phyloP scores from a whole-genome alignment of 2,113 vertebrate genomes.

The Siniperca knerii region DNA sequence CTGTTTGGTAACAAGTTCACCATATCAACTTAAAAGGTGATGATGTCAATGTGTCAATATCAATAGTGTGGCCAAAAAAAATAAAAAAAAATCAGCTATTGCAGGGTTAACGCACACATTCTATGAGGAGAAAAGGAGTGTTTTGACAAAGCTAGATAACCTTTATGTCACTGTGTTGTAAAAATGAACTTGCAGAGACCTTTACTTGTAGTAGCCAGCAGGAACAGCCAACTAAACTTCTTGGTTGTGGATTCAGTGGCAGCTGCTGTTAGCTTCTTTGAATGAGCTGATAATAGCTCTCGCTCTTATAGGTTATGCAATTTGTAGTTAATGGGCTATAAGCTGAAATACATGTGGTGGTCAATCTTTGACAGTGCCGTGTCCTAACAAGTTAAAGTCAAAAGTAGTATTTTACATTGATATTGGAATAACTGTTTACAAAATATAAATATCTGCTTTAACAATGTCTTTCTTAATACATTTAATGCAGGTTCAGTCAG shows the following conservation, averaged over 20 bases:
- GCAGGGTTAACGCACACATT: too few relatives aligned
- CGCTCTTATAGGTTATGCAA: not conserved
- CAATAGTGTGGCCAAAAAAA: too few relatives aligned
- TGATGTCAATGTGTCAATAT: not conserved
- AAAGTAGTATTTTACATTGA: not conserved
- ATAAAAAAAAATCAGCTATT: too few relatives aligned
- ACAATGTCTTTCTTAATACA: not conserved
- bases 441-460: not conserved
- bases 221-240: not conserved
- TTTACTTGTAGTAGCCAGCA: not conserved
- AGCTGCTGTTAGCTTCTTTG: not conserved
- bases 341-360: not conserved
- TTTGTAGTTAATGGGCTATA: not conserved
- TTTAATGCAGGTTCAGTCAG: not conserved
- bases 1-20: not conserved
- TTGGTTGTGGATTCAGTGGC: not conserved
- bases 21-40: not conserved
- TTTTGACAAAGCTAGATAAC: not conserved
- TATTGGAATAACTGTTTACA: not conserved
- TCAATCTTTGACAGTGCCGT: not conserved
- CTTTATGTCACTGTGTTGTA: not conserved
- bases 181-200: not conserved
- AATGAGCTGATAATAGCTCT: not conserved
- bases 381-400: not conserved
- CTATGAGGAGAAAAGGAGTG: not conserved